Base-by-base conservation (phyloP, 1,140 invertebrate genomes). In the Lordiphosa clarofinis region DNA sequence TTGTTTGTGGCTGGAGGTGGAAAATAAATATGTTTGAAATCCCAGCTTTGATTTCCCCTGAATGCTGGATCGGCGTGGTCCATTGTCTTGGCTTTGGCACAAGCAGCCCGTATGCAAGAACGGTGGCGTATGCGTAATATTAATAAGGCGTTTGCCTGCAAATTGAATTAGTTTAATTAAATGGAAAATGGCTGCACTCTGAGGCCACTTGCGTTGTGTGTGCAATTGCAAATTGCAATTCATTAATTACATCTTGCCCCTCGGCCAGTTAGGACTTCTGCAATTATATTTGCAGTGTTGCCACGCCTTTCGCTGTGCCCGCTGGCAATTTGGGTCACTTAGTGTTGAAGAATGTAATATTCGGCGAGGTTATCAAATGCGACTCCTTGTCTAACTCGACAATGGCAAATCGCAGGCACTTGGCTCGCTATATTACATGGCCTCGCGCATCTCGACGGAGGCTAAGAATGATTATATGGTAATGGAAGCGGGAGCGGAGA, bases 151-250 rank as follows among this genome's bases (percentile, higher is more conserved):
- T 82, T 82, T 82, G 61, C 47, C 55, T 55, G 53, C 49, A 54
- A 55, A 65, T 73, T 61, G 78, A 59, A 73, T 73, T 82, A 78
- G 78, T 82, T 82, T 82, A 82, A 82, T 82, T 84, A 82, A 84
- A 70, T 68, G 78, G 57, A 84, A 84, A 60, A 54, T 24, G 35
- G 28, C 56, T 49, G 10, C 21, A 55, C 54, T 54, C 57, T 55
- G 57, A 54, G 42, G 24, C 39, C 49, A 40, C 21, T 39, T 31
- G 37, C 33, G 55, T 48, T 58, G 54, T 70, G 66, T 54, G 73
- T 68, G 59, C 56, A 50, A 24, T 35, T 60, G 67, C 44, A 59
- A 73, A 76, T 33, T 70, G 73, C 78, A 82, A 82, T 82, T 82
- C 73, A 84, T 84, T 84, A 82, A 78, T 78, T 66, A 60, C 78